These are phyloP conservation scores for Lottia scabra DNA, from an alignment of 2,888 invertebrate genomes.

Conservation along the genomic window DNA sequence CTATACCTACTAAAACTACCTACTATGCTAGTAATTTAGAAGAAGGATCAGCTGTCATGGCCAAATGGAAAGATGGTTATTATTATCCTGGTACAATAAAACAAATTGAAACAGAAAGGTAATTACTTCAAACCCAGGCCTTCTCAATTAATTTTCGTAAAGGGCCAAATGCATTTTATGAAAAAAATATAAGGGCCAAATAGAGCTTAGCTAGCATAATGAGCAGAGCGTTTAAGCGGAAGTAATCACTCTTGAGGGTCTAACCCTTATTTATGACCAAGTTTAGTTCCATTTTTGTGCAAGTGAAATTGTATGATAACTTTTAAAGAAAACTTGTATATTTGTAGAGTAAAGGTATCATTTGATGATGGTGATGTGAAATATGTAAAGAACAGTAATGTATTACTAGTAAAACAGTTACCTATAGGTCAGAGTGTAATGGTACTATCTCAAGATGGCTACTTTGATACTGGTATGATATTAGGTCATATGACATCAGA, in stretches of 20 bases:
- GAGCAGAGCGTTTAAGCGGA: too few species aligned
- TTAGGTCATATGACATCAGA: conserved; percentile 29
- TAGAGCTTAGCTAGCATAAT: too few species aligned
- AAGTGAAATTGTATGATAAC: conserved; percentile 32
- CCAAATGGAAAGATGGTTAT: conserved; percentile 60
- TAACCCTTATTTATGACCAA: too few species aligned
- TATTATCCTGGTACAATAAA: conserved; percentile 55
- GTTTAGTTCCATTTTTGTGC: neutral
- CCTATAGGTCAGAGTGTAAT: conserved; percentile 58
- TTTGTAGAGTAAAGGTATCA: conserved; percentile 38
- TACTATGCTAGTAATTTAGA: neutral
- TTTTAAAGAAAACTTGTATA: conserved; percentile 14
- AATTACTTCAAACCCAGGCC: neutral
- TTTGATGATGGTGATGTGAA: conserved; percentile 59
- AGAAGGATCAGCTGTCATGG: conserved; percentile 54
- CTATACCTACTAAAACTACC: neutral
- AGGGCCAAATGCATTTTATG: too few species aligned
- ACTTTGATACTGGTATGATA: conserved; percentile 53
- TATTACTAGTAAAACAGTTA: conserved; percentile 48
- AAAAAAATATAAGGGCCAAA: too few species aligned
- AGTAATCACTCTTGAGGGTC: too few species aligned
- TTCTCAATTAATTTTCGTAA: too few species aligned
- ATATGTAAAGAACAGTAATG: conserved; percentile 39
- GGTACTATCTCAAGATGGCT: conserved; percentile 44
- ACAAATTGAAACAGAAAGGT: conserved; percentile 16